Evolutionary conservation across 2,888 invertebrate species (phyloP), one percentile per base, ranked within the genome.

Genomic region (Stenolophus ochropezus): DNA sequence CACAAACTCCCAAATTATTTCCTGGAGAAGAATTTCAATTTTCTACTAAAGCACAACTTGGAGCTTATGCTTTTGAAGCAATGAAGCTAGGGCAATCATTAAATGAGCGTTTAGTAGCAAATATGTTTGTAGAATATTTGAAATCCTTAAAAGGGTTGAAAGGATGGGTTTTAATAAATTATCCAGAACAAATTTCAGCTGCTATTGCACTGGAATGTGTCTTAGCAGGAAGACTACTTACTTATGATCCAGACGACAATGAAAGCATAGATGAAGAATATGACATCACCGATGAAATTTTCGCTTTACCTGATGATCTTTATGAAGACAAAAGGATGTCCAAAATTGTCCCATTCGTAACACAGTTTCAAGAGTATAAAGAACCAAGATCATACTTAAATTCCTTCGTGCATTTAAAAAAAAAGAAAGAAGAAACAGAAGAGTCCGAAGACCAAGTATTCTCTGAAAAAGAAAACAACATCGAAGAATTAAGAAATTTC

Each of bases 81-180:
- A 87, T 94, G 18, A 89, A 88, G 82, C 86, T 89, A 81, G 94
- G 94, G 3, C 89, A 91, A 73, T 81, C 84, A 4, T 82, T 89
- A n/a, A 85, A 91, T 21, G 92, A 93, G 86, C 88, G 91, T 85
- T 88, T 93, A 27, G 83, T 92, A 51, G 90, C 91, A 3, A 90
- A 91, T 21, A 92, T 92, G 88, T 88, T 94, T 83, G 89, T 93
- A 0, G 93, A 93, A 85, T 93, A 93, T 85, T 86, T 94, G 16
- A 92, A 91, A 86, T 89, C 88, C 33, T 88, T 92, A 82, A 80
- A 86, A 0, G 87, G 90, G 56, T 89, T 91, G 49, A 86, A 90
- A 16, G 93, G 93, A 3, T 94, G 93, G 90, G 92, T 91, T n/a
- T 88, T 94, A 65, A 87, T 94, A 53, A 93, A 94, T 86, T 94